These are phyloP conservation scores for Arrhamphus sclerolepis DNA, from an alignment of 2,797 vertebrate genomes.

Conservation along the genomic window DNA sequence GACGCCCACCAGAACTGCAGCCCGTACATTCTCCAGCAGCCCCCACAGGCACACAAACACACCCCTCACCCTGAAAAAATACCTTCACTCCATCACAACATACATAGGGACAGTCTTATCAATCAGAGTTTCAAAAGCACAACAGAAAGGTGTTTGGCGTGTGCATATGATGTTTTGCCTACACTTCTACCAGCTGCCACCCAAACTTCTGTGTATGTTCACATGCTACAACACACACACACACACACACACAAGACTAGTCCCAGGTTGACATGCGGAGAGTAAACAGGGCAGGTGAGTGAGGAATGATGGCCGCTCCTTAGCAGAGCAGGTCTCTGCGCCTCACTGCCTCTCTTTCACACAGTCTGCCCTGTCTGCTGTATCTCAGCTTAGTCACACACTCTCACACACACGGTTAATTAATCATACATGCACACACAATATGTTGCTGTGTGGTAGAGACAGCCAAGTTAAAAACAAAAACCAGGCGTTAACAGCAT, in stretches of 20 bases:
- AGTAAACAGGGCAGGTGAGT: conserved; percentile 85
- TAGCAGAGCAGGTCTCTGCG: conserved; percentile 79
- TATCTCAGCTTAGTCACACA: conserved; percentile 71
- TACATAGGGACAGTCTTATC: conserved; percentile 8
- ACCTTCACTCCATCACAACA: conserved; percentile 33
- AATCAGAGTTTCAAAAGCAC: conserved; percentile 16
- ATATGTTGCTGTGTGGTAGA: conserved; percentile 45
- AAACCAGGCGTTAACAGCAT: conserved; percentile 28
- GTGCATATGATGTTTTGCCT: conserved; percentile 8
- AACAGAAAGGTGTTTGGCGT: conserved; percentile 18
- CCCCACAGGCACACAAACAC: conserved; percentile 62
- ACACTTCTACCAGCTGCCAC: conserved; percentile 43
- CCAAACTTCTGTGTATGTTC: conserved; percentile 45
- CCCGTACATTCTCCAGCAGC: conserved; percentile 81
- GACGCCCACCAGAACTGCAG: conserved; percentile 78
- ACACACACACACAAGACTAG: conserved; percentile 11
- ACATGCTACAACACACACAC: background rate
- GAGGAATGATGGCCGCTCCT: conserved; percentile 79
- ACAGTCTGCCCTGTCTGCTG: conserved; percentile 77
- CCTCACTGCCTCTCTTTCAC: conserved; percentile 82
- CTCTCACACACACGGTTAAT: conserved; percentile 63
- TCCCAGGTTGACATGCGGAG: conserved; percentile 75
- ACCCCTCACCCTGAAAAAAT: conserved; percentile 36
- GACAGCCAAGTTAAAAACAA: conserved; percentile 37
- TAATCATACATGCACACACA: conserved; percentile 76